A percentile compares a stretch with the other conserved stretches of the same genome.
Conservation (phyloP, 2,797 vertebrate genomes). For the Rallus crepitans region DNA sequence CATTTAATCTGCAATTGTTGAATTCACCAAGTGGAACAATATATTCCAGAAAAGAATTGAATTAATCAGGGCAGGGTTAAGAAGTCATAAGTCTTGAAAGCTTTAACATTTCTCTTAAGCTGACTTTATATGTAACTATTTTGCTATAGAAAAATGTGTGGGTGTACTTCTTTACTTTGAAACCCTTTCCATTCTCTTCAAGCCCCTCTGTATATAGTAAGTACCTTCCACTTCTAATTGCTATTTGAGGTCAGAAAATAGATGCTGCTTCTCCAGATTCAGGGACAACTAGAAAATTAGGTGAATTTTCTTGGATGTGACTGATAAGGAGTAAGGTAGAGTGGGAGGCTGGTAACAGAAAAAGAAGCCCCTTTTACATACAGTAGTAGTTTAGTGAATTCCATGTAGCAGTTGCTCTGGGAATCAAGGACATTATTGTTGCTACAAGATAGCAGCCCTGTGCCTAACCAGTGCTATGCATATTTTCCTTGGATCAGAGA, state of each 20-base stretch:
- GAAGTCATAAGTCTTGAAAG: not conserved
- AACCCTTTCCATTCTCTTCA: not conserved
- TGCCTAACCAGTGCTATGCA: not conserved
- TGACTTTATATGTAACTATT: not conserved
- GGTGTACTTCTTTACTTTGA: not conserved
- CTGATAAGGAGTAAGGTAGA: not conserved
- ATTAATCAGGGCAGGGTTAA: constrained; percentile 12
- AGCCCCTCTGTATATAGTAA: not conserved
- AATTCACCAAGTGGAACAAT: constrained; percentile 53
- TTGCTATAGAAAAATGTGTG: not conserved
- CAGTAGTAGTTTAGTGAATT: not conserved
- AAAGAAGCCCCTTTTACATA: not conserved
- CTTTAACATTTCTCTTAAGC: constrained; percentile 20
- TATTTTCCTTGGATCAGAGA: constrained; percentile 62
- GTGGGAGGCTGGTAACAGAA: not conserved
- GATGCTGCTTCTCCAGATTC: not conserved
- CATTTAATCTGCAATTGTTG: constrained; percentile 57
- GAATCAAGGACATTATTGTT: constrained; percentile 6
- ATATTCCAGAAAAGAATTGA: constrained; percentile 48
- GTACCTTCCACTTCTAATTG: not conserved
- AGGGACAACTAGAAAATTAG: not conserved
- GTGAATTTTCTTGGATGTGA: not conserved
- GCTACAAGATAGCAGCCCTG: not conserved
- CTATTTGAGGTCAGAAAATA: not conserved
- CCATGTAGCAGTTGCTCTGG: not conserved